These are phyloP conservation scores for Thamnaconus septentrionalis DNA, from an alignment of 2,113 vertebrate species.

Conservation along the genomic window DNA sequence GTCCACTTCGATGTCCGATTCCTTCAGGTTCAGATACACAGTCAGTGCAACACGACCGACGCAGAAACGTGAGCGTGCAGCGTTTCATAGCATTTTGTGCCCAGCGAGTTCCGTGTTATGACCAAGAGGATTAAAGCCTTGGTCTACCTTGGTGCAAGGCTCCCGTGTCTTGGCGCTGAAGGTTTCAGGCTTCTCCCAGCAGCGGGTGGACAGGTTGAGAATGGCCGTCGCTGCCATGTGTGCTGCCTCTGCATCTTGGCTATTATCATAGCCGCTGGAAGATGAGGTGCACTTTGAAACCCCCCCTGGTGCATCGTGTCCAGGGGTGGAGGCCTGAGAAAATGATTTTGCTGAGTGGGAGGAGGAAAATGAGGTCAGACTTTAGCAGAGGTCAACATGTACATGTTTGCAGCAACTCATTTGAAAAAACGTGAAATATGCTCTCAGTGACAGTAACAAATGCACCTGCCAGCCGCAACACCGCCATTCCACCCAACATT, in stretches of 20 bases:
- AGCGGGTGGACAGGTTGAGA: conserved; percentile 97
- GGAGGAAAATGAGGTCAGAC: not conserved
- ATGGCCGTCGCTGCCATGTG: conserved; percentile 99
- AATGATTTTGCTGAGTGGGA: conserved; percentile 82
- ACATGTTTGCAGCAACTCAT: not conserved
- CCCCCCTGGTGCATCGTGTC: conserved; percentile 82
- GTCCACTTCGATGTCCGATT: conserved; percentile 92
- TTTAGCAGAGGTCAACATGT: not conserved
- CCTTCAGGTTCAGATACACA: conserved; percentile 61
- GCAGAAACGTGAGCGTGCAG: not conserved
- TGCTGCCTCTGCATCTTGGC: conserved; percentile 94
- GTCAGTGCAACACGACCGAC: not conserved
- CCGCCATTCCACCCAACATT: no score
- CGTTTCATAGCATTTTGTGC: no score
- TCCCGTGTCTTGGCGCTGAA: conserved; percentile 89
- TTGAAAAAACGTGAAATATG: no score
- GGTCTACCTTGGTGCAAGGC: conserved; percentile 81
- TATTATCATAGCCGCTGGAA: conserved; percentile 89
- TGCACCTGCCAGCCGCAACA: no score
- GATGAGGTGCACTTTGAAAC: conserved; percentile 84
- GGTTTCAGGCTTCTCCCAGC: conserved; percentile 97
- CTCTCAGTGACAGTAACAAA: no score
- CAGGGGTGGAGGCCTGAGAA: conserved; percentile 86
- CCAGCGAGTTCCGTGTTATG: not conserved
- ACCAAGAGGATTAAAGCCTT: not conserved